Conservation (phyloP, 1,140 invertebrate species). For the Scaptomyza graminum region DNA sequence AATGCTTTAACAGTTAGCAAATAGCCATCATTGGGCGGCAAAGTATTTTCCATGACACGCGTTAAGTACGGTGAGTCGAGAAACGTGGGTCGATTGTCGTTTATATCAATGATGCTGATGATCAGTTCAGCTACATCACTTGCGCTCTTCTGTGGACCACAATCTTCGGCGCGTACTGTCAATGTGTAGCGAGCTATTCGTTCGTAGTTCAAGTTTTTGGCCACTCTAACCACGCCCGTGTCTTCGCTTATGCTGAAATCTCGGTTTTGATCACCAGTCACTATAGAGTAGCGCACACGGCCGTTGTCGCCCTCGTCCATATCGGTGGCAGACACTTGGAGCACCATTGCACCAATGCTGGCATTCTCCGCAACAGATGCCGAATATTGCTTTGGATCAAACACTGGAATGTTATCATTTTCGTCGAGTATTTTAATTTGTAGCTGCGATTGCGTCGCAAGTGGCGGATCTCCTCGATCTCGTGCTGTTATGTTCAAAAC, state of each 20-base stretch:
- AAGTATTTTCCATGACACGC: conserved; percentile 95
- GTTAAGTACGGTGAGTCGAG: conserved; percentile 95
- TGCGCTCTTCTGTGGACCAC: conserved; percentile 83
- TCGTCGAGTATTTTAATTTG: conserved; percentile 92
- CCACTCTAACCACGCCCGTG: conserved; percentile 93
- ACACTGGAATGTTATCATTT: conserved; percentile 97
- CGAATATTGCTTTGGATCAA: conserved; percentile 94
- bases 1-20: conserved; percentile 92
- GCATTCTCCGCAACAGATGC: conserved; percentile 95
- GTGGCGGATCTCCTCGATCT: conserved; percentile 94
- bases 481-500: conserved; percentile 91
- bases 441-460: conserved; percentile 88
- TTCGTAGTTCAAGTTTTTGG: conserved; percentile 96
- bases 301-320: conserved; percentile 95
- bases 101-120: conserved; percentile 92
- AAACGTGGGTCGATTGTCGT: conserved; percentile 97
- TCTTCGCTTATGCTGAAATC: conserved; percentile 96
- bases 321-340: conserved; percentile 96
- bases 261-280: conserved; percentile 94
- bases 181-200: conserved; percentile 92
- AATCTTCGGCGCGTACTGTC: conserved; percentile 94
- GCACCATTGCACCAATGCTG: conserved; percentile 94
- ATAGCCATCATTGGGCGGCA: conserved; percentile 90
- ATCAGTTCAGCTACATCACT: conserved; percentile 89
- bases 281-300: conserved; percentile 93